Evolutionary conservation across 2,888 invertebrate genomes (phyloP).

Genomic region (Parascotia fuliginaria): DNA sequence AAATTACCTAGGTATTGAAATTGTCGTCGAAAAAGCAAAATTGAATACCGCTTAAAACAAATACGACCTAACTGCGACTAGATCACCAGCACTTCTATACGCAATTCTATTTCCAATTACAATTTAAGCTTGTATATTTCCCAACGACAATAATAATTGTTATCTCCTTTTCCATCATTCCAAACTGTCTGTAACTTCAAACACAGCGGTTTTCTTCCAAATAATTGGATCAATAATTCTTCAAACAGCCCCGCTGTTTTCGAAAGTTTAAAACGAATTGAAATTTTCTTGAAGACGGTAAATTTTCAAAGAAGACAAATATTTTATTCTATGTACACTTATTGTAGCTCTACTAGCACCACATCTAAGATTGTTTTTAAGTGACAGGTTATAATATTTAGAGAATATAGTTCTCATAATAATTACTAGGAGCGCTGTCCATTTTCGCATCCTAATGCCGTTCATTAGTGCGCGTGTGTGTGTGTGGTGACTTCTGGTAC

Average conservation of each 20-base stretch:
- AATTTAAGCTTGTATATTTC: neutral
- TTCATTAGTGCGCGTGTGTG: too few species aligned
- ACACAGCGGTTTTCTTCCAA: slow-evolving; percentile 2
- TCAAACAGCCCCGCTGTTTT: slow-evolving; percentile 3
- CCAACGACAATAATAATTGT: slow-evolving; percentile 1
- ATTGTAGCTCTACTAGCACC: too few species aligned
- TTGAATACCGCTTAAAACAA: too few species aligned
- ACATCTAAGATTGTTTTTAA: too few species aligned
- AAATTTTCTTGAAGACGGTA: neutral
- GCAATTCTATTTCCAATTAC: neutral
- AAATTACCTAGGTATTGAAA: too few species aligned
- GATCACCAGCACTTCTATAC: neutral
- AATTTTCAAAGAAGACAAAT: neutral
- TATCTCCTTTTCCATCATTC: slow-evolving; percentile 3
- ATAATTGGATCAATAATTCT: slow-evolving; percentile 14
- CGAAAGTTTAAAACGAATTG: slow-evolving; percentile 5
- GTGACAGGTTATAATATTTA: too few species aligned
- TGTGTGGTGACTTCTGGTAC: too few species aligned
- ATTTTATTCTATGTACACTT: neutral
- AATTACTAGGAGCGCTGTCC: too few species aligned
- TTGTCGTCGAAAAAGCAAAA: too few species aligned
- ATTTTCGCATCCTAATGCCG: too few species aligned
- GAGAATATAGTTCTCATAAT: too few species aligned
- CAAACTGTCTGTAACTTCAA: slow-evolving; percentile 5
- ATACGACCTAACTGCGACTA: too few species aligned